Conservation (phyloP, 2,888 invertebrate genomes). For the Chirona hameri region DNA sequence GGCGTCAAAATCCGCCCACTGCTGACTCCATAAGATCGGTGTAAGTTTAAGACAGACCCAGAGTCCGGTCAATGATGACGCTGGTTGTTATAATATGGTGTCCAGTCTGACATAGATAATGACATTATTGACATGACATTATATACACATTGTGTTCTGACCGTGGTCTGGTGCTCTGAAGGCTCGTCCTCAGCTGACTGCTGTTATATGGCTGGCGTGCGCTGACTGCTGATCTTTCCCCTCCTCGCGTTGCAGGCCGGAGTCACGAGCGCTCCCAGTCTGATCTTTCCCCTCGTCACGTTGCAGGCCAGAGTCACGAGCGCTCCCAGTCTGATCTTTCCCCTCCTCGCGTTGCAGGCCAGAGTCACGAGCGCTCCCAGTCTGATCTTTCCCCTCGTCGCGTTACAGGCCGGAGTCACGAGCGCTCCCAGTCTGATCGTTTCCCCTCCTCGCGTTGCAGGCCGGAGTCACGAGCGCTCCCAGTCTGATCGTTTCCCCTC, state of each 20-base stretch:
- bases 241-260: slow-evolving; percentile 30
- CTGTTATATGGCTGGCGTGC: too few species aligned
- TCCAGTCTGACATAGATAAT: too few species aligned
- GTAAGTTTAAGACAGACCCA: too few species aligned
- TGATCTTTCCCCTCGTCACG: slow-evolving; percentile 49
- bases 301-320: slow-evolving; percentile 57
- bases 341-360: slow-evolving; percentile 30
- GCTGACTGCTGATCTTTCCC: too few species aligned
- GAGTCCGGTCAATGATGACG: too few species aligned
- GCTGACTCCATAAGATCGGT: too few species aligned
- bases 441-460: slow-evolving; percentile 23
- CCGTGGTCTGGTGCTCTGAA: too few species aligned
- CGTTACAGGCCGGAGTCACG: slow-evolving; percentile 53
- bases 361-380: slow-evolving; percentile 74
- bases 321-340: slow-evolving; percentile 74
- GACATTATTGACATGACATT: too few species aligned
- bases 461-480: slow-evolving; percentile 67
- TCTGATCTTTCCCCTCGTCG: slow-evolving; percentile 56
- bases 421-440: slow-evolving; percentile 81
- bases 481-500: slow-evolving; percentile 64
- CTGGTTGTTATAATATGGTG: too few species aligned
- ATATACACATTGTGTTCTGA: too few species aligned
- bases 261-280: slow-evolving; percentile 81
- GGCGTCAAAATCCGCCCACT: too few species aligned
- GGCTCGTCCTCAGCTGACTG: too few species aligned